Evolutionary conservation across 2,797 vertebrate genomes (phyloP).

Genomic region (Cetoscarus ocellatus): DNA sequence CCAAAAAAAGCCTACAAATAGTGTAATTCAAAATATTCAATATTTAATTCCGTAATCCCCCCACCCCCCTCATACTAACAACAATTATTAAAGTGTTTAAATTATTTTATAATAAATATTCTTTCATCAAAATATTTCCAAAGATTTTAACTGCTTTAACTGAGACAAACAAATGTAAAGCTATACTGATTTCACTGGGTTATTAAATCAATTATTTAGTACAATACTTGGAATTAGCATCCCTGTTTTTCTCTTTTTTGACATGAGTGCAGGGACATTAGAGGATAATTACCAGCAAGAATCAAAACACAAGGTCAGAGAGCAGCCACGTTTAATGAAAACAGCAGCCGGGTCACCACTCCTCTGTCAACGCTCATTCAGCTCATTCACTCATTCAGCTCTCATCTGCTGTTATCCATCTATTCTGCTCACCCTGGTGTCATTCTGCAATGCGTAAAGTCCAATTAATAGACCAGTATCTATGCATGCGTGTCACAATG

Average conservation of each 20-base stretch:
- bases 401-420: slow-evolving; percentile 48
- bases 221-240: neutral
- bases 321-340: slow-evolving; percentile 29
- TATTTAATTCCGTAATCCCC: too few species aligned
- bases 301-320: slow-evolving; percentile 67
- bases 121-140: too few species aligned
- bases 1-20: too few species aligned
- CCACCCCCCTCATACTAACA: too few species aligned
- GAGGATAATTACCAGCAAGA: slow-evolving; percentile 53
- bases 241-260: slow-evolving; percentile 17
- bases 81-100: too few species aligned
- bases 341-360: slow-evolving; percentile 49
- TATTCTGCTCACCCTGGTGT: slow-evolving; percentile 56
- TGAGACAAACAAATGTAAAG: neutral
- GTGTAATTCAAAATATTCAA: too few species aligned
- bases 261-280: slow-evolving; percentile 20
- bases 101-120: too few species aligned
- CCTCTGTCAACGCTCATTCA: slow-evolving; percentile 57
- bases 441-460: slow-evolving; percentile 63
- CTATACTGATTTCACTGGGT: neutral
- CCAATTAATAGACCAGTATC: slow-evolving; percentile 77
- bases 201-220: slow-evolving; percentile 6
- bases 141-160: neutral
- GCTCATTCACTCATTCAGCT: too few species aligned
- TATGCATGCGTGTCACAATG: slow-evolving; percentile 69